Evolutionary conservation across 2,797 vertebrate genomes (phyloP).

Genomic region (Pseudochaenichthys georgianus): DNA sequence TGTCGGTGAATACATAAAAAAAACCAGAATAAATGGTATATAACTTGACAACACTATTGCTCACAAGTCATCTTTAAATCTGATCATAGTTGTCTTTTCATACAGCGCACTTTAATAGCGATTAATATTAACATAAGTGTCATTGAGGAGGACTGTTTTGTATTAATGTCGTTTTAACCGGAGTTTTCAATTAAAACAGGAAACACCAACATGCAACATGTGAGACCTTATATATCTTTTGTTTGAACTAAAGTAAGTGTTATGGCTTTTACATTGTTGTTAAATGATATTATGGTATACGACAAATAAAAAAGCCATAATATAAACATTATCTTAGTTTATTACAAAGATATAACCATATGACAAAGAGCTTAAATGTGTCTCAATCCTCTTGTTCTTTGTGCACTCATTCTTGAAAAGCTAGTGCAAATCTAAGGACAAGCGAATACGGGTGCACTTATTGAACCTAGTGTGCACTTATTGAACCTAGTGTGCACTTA

Average conservation of each 20-base stretch:
- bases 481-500: background rate
- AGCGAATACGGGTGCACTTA: conserved; percentile 6
- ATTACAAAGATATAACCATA: no score
- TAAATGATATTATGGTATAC: background rate
- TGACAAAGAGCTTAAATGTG: background rate
- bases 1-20: background rate
- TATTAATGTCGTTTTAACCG: background rate
- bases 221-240: background rate
- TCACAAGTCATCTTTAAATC: background rate
- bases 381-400: background rate
- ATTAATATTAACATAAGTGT: background rate
- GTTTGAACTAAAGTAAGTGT: background rate
- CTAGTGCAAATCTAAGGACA: background rate
- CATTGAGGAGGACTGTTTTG: no score
- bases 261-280: background rate
- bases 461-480: background rate
- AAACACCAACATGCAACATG: background rate
- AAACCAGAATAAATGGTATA: background rate
- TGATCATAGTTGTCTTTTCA: background rate
- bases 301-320: background rate
- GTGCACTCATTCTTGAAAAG: conserved; percentile 11
- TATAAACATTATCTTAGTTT: no score
- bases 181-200: background rate
- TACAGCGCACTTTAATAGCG: background rate
- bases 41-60: background rate